Conservation (phyloP, 2,888 invertebrate species). For the Melinaea menophilus region DNA sequence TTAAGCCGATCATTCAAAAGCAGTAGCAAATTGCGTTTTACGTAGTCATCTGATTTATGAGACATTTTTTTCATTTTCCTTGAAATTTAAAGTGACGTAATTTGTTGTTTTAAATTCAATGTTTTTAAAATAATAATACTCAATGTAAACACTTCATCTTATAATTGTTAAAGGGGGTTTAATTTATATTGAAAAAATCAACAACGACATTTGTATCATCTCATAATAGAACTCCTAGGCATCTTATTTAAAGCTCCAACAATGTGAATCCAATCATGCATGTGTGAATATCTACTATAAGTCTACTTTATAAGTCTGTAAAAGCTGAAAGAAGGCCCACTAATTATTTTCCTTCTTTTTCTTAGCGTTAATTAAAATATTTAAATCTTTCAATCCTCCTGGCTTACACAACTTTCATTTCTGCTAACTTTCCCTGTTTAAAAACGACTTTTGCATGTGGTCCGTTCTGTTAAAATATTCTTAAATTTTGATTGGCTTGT, state of each 20-base stretch:
- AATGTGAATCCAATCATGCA: slow-evolving; percentile 51
- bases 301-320: slow-evolving; percentile 45
- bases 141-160: slow-evolving; percentile 23
- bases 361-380: slow-evolving; percentile 60
- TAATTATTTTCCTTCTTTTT: slow-evolving; percentile 48
- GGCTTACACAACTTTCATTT: slow-evolving; percentile 52
- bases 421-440: slow-evolving; percentile 48
- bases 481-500: slow-evolving; percentile 68
- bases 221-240: slow-evolving; percentile 43
- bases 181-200: slow-evolving; percentile 49
- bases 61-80: too few relatives aligned
- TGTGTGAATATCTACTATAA: slow-evolving; percentile 45
- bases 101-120: slow-evolving; percentile 8
- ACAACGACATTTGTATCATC: slow-evolving; percentile 47
- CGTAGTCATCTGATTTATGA: slow-evolving; percentile 1
- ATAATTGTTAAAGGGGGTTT: slow-evolving; percentile 40
- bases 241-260: slow-evolving; percentile 46
- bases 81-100: too few relatives aligned
- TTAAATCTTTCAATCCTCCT: slow-evolving; percentile 47
- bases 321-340: slow-evolving; percentile 48
- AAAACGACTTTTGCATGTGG: slow-evolving; percentile 59
- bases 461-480: slow-evolving; percentile 62
- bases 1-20: slow-evolving; percentile 71
- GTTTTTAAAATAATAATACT: slow-evolving; percentile 11
- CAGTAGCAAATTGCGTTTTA: slow-evolving; percentile 40